phyloP scores from a whole-genome alignment of 2,797 vertebrate species.

The Coracias cyanogaster region DNA sequence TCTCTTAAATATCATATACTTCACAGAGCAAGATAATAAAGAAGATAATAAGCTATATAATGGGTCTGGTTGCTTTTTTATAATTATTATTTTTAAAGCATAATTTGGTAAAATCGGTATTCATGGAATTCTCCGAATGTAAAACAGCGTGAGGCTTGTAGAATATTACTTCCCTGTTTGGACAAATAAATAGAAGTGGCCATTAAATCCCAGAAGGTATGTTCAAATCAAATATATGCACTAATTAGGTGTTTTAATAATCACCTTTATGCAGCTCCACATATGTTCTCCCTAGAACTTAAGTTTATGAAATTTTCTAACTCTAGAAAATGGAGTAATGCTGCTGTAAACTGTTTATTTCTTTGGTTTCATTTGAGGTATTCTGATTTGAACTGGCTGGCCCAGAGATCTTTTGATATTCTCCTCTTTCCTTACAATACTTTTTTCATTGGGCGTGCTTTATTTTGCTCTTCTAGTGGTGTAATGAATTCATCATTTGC shows the following conservation, averaged over 20 bases:
- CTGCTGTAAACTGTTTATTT: not conserved
- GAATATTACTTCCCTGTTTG: not conserved
- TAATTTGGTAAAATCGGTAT: not conserved
- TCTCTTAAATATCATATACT: not conserved
- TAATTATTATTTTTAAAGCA: not conserved
- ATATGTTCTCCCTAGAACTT: not conserved
- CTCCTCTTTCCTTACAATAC: not conserved
- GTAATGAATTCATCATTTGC: not conserved
- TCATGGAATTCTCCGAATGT: not conserved
- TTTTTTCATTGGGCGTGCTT: not conserved
- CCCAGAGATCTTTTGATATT: not conserved
- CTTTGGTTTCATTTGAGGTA: not conserved
- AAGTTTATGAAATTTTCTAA: not conserved
- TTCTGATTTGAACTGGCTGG: not conserved
- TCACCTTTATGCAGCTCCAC: not conserved
- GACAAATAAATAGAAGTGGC: not conserved
- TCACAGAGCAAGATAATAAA: not conserved
- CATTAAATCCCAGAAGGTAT: not conserved
- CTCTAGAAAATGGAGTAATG: not conserved
- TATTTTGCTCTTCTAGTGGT: not conserved
- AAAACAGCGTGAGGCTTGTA: not conserved
- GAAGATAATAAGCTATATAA: not conserved
- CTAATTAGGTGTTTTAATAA: not conserved
- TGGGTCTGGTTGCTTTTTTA: not conserved
- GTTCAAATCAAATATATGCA: not conserved